Base-by-base conservation (phyloP, 2,888 invertebrate genomes). In the Ennomos fuscantarius region DNA sequence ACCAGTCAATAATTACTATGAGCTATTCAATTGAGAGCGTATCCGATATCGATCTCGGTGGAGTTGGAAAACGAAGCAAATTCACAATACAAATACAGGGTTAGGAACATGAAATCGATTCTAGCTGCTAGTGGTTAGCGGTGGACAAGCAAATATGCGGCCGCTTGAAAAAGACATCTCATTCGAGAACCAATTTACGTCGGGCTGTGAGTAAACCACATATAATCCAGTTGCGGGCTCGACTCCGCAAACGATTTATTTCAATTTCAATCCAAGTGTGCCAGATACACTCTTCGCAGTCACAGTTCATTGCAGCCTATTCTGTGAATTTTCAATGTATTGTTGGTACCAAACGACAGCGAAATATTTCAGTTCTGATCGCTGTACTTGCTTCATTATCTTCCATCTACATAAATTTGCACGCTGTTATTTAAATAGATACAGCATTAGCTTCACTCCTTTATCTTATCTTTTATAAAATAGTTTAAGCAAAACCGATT, bases 181-280 rank as follows among this genome's bases (percentile, higher is more conserved):
- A 85, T 85, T 82, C 81, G 76, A 74, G 80, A 87, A 85, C 79
- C 86, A 89, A 88, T 88, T 86, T 83, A 79, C 81, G 76, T 74
- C 56, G 65, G 71, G 70, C 76, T 66, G 75, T 64, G 76, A 74
- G 76, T 74, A 74, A 81, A 79, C 86, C 84, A 77, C 86, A 82
- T 75, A 81, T 80, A 81, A 80, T 79, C 78, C 76, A 74, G 78
- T 72, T 72, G 74, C 70, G 68, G 66, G 73, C 80, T 78, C 73
- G 78, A 79, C 83, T 83, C 79, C 62, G 78, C 86, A 86, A 87
- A 89, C 89, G 87, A 87, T 88, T 87, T 82, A 89, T 88, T 88
- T 85, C 83, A 82, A 84, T 87, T 87, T 79, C 82, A 81, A 80
- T 83, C 76, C 73, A 72, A 78, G 78, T 73, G 78, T 74, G 76